Base-by-base conservation (phyloP, 2,797 vertebrate genomes). In the Telmatherina bonti region DNA sequence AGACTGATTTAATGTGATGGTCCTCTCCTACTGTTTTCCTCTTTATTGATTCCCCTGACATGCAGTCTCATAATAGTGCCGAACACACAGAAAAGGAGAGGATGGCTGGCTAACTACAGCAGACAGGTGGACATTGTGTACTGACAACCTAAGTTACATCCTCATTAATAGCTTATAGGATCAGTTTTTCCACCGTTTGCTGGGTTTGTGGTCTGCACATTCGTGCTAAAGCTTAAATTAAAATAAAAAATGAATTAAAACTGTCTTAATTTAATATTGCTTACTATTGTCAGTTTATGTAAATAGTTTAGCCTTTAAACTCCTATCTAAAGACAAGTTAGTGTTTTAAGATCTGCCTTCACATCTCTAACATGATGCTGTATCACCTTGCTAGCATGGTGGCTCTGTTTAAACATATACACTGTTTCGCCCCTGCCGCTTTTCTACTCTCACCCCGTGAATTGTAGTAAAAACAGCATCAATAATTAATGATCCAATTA, bases 401-500 rank as follows among this genome's bases (percentile, higher is more conserved):
- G 73, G 78, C 71, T 64, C 65, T 84, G 83, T 90, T 91, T 85
- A 90, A 92, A 89, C 79, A 83, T 81, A 81, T 82, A 86, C 81
- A 80, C 49, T 71, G 76, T 91, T 89, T 85, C 87, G 78, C 72
- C 75, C 82, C 53, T 75, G 80, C 84, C 78, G 88, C 79, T 77
- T 84, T 89, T 80, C 76, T 74, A 69, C 86, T 88, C 75, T 86
- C 70, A 54, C 87, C 83, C 80, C 78, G 85, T 75, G 60, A 90
- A 90, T 90, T 85, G 85, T 94, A 92, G 91, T 94, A 91, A 94
- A 95, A 90, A 89, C 73, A 89, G 92, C 87, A 90, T 94, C 93
- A 95, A 89, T 95, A 96, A 95, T 95, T 95, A 96, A 95, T 95
- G 94, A 95, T 92, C 91, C 94, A 95, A 95, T 96, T 96, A 95